A percentile compares a stretch with the other conserved stretches of the same genome.
Evolutionary conservation across 2,797 vertebrate genomes (phyloP).

Genomic region (Pipistrellus nathusii): DNA sequence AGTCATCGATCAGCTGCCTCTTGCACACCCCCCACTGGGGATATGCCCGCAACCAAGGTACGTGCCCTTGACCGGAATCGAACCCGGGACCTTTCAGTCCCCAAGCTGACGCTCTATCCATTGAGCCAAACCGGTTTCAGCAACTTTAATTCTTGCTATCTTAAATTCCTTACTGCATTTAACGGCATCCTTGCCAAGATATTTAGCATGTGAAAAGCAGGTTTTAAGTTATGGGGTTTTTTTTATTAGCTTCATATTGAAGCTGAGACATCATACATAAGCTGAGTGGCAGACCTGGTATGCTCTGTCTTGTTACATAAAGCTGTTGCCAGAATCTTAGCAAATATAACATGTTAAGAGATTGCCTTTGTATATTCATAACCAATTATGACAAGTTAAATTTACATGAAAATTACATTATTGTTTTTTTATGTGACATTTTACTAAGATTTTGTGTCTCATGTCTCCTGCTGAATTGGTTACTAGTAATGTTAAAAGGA

Average conservation of each 20-base stretch:
- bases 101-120: too few species aligned
- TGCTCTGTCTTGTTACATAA: slow-evolving; percentile 87
- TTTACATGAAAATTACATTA: slow-evolving; percentile 70
- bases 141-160: slow-evolving; percentile 81
- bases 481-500: slow-evolving; percentile 76
- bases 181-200: slow-evolving; percentile 82
- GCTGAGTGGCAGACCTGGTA: slow-evolving; percentile 87
- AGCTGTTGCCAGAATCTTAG: slow-evolving; percentile 89
- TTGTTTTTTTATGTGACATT: slow-evolving; percentile 70
- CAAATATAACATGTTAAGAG: slow-evolving; percentile 88
- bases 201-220: slow-evolving; percentile 89
- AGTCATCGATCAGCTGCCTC: too few species aligned
- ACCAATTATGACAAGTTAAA: slow-evolving; percentile 70
- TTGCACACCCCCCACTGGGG: too few species aligned
- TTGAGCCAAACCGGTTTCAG: too few species aligned
- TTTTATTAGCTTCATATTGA: slow-evolving; percentile 90
- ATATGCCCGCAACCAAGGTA: too few species aligned
- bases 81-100: too few species aligned
- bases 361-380: slow-evolving; percentile 88
- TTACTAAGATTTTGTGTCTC: slow-evolving; percentile 81
- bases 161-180: slow-evolving; percentile 85
- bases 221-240: slow-evolving; percentile 79
- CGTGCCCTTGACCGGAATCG: too few species aligned
- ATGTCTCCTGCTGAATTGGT: slow-evolving; percentile 73
- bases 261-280: slow-evolving; percentile 87